phyloP scores from a whole-genome alignment of 2,113 vertebrate genomes.

The Dasyornis broadbenti region DNA sequence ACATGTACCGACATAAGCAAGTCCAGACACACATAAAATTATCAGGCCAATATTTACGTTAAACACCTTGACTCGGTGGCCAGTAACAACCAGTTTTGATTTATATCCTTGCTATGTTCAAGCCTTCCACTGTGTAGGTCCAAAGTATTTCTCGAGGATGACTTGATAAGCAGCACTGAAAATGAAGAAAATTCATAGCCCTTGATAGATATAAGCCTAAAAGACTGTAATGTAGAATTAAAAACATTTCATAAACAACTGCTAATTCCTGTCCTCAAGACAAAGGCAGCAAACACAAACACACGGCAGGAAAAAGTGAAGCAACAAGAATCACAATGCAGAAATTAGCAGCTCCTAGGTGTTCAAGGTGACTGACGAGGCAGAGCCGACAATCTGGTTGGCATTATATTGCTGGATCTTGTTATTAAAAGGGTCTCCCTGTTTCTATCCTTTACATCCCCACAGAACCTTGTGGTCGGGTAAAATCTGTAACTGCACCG shows the following conservation, averaged over 20 bases:
- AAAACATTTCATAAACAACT: background rate
- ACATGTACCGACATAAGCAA: background rate
- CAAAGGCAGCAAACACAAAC: background rate
- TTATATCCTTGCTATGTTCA: background rate
- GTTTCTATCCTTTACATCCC: background rate
- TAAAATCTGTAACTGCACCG: background rate
- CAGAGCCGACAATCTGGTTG: background rate
- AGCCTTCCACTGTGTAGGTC: background rate
- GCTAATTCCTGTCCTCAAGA: background rate
- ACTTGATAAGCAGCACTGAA: background rate
- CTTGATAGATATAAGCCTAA: background rate
- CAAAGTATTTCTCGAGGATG: background rate
- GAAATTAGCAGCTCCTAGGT: background rate
- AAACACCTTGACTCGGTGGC: background rate
- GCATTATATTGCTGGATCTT: background rate
- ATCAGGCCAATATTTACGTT: background rate
- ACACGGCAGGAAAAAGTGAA: background rate
- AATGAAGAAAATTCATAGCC: background rate
- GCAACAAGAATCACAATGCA: background rate
- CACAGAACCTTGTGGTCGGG: background rate
- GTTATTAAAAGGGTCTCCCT: background rate
- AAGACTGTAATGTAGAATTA: background rate
- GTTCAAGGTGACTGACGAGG: background rate
- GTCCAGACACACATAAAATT: background rate
- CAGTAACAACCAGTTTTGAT: background rate